phyloP scores from a whole-genome alignment of 2,113 vertebrate species.

The Elaphurus davidianus region DNA sequence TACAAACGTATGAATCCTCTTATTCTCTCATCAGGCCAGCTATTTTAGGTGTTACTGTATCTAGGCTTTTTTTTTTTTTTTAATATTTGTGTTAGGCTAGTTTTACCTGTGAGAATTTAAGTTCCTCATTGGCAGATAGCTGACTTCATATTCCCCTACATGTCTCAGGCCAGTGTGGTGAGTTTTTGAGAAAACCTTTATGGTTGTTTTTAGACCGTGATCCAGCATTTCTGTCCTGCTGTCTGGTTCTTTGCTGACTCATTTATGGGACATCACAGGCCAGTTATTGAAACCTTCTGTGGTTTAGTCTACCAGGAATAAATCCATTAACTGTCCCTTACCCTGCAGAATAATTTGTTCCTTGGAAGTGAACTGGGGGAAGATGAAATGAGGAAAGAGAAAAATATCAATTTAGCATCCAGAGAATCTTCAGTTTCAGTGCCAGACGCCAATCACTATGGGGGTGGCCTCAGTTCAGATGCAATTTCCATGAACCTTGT shows the following conservation, averaged over 20 bases:
- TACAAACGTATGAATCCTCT: background rate
- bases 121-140: background rate
- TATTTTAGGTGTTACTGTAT: background rate
- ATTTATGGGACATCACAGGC: background rate
- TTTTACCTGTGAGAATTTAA: background rate
- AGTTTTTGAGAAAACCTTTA: background rate
- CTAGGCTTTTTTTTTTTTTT: background rate
- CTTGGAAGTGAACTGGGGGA: background rate
- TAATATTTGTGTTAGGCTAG: background rate
- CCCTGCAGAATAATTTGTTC: conserved; percentile 6
- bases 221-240: background rate
- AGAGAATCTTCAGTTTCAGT: background rate
- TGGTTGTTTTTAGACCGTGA: background rate
- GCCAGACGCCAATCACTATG: too few species aligned
- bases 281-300: background rate
- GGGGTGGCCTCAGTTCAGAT: background rate
- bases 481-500: background rate
- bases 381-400: background rate
- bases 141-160: background rate
- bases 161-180: background rate
- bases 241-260: background rate
- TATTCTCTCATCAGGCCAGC: background rate
- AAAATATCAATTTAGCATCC: background rate
- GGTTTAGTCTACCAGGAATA: background rate
- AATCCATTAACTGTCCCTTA: background rate